These are phyloP conservation scores for Sepioteuthis lessoniana DNA, from an alignment of 2,888 invertebrate genomes.

Conservation along the genomic window DNA sequence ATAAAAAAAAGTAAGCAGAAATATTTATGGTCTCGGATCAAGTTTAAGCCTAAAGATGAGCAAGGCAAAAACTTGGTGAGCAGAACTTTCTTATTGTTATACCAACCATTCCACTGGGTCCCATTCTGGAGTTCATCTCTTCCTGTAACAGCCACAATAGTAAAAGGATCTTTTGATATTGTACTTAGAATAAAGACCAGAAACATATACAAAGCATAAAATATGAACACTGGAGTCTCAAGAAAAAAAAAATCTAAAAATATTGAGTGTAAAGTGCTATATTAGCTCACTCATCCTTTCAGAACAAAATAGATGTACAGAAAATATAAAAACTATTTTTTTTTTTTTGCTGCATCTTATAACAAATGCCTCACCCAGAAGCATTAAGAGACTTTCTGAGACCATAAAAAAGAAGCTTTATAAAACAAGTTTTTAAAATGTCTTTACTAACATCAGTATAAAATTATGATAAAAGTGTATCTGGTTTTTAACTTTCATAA, in stretches of 20 bases:
- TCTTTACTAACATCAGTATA: too few species aligned
- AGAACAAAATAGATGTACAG: background rate
- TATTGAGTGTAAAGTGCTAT: background rate
- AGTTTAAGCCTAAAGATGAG: background rate
- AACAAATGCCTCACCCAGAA: too few species aligned
- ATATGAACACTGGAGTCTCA: background rate
- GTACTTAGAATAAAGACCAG: background rate
- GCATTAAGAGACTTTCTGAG: too few species aligned
- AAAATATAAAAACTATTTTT: background rate
- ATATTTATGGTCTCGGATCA: background rate
- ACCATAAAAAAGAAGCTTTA: too few species aligned
- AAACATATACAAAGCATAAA: background rate
- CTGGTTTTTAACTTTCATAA: too few species aligned
- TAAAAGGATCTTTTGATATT: background rate
- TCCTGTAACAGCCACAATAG: slow-evolving; percentile 14
- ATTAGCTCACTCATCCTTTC: background rate
- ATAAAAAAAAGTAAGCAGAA: background rate
- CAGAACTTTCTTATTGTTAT: background rate
- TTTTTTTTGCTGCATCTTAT: too few species aligned
- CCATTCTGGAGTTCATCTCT: background rate
- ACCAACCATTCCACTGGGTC: background rate
- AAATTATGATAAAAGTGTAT: too few species aligned
- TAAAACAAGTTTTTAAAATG: too few species aligned
- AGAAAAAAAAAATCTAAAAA: background rate
- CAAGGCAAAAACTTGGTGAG: background rate